Percentiles rank a stretch among this genome's conserved stretches.
Conservation (phyloP, 2,113 vertebrate species). For the Bothrops jararaca region DNA sequence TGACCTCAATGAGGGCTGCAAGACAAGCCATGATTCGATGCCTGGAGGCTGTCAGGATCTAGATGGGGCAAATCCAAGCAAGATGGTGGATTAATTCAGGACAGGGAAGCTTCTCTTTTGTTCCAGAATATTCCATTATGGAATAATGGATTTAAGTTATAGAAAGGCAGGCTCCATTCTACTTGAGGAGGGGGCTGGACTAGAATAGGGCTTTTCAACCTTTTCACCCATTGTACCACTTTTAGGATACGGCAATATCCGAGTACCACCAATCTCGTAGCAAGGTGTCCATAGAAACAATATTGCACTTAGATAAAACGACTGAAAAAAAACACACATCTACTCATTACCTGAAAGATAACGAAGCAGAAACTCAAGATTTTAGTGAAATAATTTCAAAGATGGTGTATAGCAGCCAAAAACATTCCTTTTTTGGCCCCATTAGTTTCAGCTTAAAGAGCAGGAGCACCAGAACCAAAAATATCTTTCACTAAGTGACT, state of each 20-base stretch:
- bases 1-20: not conserved
- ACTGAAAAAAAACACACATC: not conserved
- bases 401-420: not conserved
- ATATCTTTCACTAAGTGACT: not conserved
- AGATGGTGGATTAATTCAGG: not conserved
- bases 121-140: not conserved
- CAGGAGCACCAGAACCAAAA: not conserved
- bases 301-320: not conserved
- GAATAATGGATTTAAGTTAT: not conserved
- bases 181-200: too few species aligned
- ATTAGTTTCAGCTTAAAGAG: not conserved
- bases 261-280: too few species aligned
- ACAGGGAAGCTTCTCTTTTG: not conserved
- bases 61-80: not conserved
- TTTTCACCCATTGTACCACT: too few species aligned
- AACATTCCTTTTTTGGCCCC: not conserved
- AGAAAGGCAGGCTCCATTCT: not conserved
- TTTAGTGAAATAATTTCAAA: not conserved
- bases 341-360: not conserved
- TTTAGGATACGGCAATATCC: too few species aligned
- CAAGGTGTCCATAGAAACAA: too few species aligned
- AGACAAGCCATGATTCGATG: not conserved
- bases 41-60: not conserved
- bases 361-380: not conserved
- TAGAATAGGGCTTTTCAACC: too few species aligned